phyloP scores from a whole-genome alignment of 2,888 invertebrate genomes.

The Heliconius ethilla region DNA sequence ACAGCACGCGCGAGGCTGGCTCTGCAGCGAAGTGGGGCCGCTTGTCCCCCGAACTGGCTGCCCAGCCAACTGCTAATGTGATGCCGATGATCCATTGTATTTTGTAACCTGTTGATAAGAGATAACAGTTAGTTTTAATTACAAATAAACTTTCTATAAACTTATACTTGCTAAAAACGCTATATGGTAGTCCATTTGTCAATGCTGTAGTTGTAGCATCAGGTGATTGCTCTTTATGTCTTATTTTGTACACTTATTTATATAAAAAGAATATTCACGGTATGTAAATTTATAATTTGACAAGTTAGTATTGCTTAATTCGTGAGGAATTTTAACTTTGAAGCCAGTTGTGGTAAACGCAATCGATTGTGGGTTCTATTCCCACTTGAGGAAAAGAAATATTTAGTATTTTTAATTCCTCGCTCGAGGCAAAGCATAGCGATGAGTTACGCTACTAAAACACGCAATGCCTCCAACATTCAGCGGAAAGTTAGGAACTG shows the following conservation, averaged over 20 bases:
- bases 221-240: too few species aligned
- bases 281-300: too few species aligned
- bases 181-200: background rate
- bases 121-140: background rate
- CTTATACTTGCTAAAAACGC: too few species aligned
- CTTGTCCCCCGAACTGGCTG: constrained; percentile 64
- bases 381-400: background rate
- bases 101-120: constrained; percentile 49
- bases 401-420: background rate
- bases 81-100: constrained; percentile 56
- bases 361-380: background rate
- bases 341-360: background rate
- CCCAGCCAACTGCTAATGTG: constrained; percentile 54
- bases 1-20: constrained; percentile 71
- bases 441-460: too few species aligned
- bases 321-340: background rate
- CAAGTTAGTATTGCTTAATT: too few species aligned
- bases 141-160: background rate
- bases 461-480: background rate
- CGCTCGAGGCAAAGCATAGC: background rate
- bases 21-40: constrained; percentile 71
- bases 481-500: background rate
- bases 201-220: background rate
- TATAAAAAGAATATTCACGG: too few species aligned
- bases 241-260: too few species aligned